Conservation (phyloP, 1,140 invertebrate species). For the Listronotus oregonensis region DNA sequence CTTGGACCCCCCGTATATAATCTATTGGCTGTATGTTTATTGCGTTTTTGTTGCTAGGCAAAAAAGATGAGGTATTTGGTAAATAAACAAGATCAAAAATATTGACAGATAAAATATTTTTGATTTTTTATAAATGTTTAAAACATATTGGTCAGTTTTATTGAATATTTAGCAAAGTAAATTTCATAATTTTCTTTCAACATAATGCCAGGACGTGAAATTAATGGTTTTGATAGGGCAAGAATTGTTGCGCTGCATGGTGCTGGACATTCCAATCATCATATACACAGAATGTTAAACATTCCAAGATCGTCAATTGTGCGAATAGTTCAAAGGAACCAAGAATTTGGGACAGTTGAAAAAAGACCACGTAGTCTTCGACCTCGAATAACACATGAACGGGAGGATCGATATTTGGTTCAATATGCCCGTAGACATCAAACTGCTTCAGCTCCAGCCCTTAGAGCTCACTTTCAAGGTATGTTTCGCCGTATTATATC, state of each 20-base stretch:
- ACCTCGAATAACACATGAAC: conserved; percentile 8
- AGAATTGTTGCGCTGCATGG: conserved; percentile 15
- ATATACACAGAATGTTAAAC: background rate
- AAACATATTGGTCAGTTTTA: background rate
- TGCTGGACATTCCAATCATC: conserved; percentile 8
- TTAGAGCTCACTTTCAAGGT: conserved; percentile 10
- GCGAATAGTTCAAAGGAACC: conserved; percentile 6
- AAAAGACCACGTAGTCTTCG: background rate
- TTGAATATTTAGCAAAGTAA: background rate
- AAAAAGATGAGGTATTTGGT: conserved; percentile 12
- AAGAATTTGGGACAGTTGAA: conserved; percentile 18
- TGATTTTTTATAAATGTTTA: background rate
- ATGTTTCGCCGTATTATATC: conserved; percentile 16
- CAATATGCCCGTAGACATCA: conserved; percentile 14
- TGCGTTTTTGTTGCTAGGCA: conserved; percentile 5
- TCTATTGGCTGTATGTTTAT: background rate
- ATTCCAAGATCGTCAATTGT: conserved; percentile 15
- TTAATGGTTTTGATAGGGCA: conserved; percentile 6
- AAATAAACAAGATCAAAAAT: conserved; percentile 5
- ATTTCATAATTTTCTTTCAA: background rate
- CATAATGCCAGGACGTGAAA: conserved; percentile 11
- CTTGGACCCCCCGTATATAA: conserved; percentile 12
- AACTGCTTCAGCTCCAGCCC: conserved; percentile 11
- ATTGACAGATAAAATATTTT: background rate
- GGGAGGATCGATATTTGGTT: conserved; percentile 11